These are phyloP conservation scores for Trematomus bernacchii DNA, from an alignment of 2,797 vertebrate species.

Conservation along the genomic window DNA sequence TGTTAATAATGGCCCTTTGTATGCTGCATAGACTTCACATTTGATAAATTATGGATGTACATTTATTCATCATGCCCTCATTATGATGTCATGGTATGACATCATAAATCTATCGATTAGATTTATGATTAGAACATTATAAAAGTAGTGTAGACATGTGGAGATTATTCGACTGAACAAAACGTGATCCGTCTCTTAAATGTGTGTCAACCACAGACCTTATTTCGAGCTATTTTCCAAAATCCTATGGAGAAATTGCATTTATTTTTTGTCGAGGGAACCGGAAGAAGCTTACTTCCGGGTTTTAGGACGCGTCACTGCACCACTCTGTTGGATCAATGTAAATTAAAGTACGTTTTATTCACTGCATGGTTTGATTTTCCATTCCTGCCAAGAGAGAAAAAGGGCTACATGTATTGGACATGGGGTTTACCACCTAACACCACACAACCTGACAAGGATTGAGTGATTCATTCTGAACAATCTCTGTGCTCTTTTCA, in stretches of 20 bases:
- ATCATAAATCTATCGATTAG: too few relatives aligned
- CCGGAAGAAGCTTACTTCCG: too few relatives aligned
- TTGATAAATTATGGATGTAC: slow-evolving; percentile 3
- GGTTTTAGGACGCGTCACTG: too few relatives aligned
- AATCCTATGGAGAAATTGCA: too few relatives aligned
- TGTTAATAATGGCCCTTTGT: background rate
- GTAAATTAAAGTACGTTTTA: background rate
- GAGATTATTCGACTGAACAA: too few relatives aligned
- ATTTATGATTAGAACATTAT: too few relatives aligned
- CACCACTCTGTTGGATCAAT: background rate
- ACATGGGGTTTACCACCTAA: slow-evolving; percentile 12
- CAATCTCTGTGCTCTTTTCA: slow-evolving; percentile 28
- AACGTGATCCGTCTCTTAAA: too few relatives aligned
- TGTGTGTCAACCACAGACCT: too few relatives aligned
- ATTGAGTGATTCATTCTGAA: slow-evolving; percentile 41
- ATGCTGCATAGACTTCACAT: background rate
- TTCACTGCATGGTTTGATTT: background rate
- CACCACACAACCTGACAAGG: slow-evolving; percentile 30
- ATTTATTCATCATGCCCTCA: background rate
- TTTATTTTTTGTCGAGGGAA: too few relatives aligned
- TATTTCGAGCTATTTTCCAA: too few relatives aligned
- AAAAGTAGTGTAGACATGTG: too few relatives aligned
- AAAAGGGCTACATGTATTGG: slow-evolving; percentile 7
- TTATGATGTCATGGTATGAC: background rate
- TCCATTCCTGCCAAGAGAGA: background rate